Evolutionary conservation across 2,888 invertebrate genomes (phyloP).

Genomic region (Polydrusus pterygomalis): DNA sequence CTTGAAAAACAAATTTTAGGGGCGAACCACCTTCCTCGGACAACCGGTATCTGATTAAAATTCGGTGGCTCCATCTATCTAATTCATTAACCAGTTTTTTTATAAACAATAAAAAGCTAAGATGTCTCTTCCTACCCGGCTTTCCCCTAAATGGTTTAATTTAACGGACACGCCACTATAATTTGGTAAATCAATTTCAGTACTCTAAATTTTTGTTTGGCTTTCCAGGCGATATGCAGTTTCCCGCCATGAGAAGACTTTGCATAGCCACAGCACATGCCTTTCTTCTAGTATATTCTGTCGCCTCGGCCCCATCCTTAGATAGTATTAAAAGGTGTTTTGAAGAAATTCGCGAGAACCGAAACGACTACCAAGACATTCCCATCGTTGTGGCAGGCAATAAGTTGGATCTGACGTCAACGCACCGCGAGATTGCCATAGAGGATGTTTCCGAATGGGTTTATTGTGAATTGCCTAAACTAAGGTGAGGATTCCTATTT

Average conservation of each 20-base stretch:
- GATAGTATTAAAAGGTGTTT: constrained; percentile 83
- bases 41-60: too few species aligned
- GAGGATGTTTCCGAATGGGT: constrained; percentile 90
- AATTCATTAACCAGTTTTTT: too few species aligned
- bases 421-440: constrained; percentile 82
- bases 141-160: too few species aligned
- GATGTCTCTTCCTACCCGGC: too few species aligned
- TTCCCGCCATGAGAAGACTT: constrained; percentile 91
- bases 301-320: constrained; percentile 84
- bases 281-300: constrained; percentile 89
- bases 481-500: constrained; percentile 73
- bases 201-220: constrained; percentile 14
- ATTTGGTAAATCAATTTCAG: not conserved
- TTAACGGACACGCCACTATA: not conserved
- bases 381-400: constrained; percentile 92
- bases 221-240: constrained; percentile 83
- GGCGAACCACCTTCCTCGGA: too few species aligned
- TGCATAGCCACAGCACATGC: constrained; percentile 92
- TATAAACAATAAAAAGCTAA: too few species aligned
- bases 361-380: constrained; percentile 84
- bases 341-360: constrained; percentile 88
- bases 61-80: too few species aligned
- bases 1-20: too few species aligned
- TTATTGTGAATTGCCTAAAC: constrained; percentile 83
- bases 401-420: constrained; percentile 85